A percentile compares a stretch with the other conserved stretches of the same genome.
Conservation (phyloP, 2,797 vertebrate genomes). For the Tapirus indicus region DNA sequence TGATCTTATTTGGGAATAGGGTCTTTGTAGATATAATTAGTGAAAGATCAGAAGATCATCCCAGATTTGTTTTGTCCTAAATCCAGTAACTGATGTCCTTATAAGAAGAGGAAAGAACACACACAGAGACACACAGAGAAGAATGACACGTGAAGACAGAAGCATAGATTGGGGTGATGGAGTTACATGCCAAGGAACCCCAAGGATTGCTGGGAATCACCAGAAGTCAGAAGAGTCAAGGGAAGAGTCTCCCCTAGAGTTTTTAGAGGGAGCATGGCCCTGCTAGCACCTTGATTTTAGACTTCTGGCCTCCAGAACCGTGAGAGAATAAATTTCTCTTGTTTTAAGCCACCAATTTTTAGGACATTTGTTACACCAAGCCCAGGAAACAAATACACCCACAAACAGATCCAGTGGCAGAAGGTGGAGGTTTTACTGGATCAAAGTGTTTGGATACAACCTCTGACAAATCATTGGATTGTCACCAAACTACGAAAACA, state of each 20-base stretch:
- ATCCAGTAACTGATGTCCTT: neutral
- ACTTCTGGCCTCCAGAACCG: neutral
- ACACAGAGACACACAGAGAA: neutral
- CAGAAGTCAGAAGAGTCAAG: neutral
- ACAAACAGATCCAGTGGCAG: neutral
- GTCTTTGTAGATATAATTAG: neutral
- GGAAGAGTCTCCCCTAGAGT: neutral
- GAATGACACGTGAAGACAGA: neutral
- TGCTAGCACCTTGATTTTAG: neutral
- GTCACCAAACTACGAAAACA: neutral
- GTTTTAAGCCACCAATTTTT: neutral
- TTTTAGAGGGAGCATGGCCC: neutral
- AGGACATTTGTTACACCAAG: neutral
- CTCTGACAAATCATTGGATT: neutral
- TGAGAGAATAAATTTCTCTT: neutral
- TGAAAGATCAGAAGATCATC: neutral
- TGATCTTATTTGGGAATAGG: neutral
- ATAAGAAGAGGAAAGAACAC: neutral
- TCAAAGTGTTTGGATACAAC: neutral
- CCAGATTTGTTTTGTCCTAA: neutral
- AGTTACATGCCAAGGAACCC: neutral
- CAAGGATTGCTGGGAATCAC: neutral
- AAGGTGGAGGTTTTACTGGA: neutral
- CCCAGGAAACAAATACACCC: neutral
- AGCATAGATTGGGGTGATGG: neutral